Percentiles rank a stretch among this genome's conserved stretches.
phyloP scores from a whole-genome alignment of 1,140 invertebrate genomes.

The Achroia grisella region DNA sequence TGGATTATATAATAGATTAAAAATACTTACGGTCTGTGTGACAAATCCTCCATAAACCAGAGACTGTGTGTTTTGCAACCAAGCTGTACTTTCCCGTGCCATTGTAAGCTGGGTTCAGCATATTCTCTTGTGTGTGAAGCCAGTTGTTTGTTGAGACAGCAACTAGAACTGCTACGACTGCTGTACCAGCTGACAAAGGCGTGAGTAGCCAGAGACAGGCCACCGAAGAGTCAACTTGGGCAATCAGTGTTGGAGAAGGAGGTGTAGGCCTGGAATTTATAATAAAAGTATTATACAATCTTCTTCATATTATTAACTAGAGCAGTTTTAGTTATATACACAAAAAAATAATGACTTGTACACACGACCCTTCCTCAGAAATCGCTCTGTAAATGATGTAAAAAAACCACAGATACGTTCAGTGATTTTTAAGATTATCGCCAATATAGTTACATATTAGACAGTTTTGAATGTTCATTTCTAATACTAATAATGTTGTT shows the following conservation, averaged over 20 bases:
- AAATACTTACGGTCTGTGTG: slow-evolving; percentile 80
- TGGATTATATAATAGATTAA: not conserved
- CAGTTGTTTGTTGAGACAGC: slow-evolving; percentile 81
- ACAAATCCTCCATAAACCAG: slow-evolving; percentile 81
- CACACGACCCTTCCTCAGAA: too few species aligned
- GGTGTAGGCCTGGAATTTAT: slow-evolving; percentile 50
- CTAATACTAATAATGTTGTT: too few species aligned
- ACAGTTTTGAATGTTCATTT: too few species aligned
- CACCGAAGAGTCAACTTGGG: slow-evolving; percentile 73
- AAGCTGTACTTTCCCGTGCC: slow-evolving; percentile 78
- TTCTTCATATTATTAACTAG: too few species aligned
- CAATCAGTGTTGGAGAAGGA: slow-evolving; percentile 57
- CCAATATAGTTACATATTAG: too few species aligned
- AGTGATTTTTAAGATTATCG: too few species aligned
- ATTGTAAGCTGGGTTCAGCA: slow-evolving; percentile 79
- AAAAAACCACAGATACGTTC: too few species aligned
- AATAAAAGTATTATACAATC: not conserved
- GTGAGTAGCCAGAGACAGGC: slow-evolving; percentile 79
- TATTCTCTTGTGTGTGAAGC: slow-evolving; percentile 82
- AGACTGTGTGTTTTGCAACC: slow-evolving; percentile 79
- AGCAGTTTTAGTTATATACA: too few species aligned
- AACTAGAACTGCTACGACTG: slow-evolving; percentile 77
- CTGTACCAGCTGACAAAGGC: slow-evolving; percentile 77
- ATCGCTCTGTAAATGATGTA: too few species aligned
- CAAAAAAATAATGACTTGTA: too few species aligned